phyloP scores from a whole-genome alignment of 2,888 invertebrate species.

The Melolontha melolontha region DNA sequence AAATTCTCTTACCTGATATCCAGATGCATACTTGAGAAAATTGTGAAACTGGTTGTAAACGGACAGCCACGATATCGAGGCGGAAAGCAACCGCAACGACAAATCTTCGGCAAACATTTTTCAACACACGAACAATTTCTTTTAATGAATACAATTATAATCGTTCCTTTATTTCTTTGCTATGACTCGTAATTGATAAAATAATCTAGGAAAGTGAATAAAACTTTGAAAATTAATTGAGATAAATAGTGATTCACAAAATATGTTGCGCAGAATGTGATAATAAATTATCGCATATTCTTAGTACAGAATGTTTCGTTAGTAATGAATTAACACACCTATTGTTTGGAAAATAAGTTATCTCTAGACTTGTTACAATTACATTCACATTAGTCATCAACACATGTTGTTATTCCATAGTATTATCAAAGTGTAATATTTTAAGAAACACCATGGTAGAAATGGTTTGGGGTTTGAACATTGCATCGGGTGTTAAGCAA shows the following conservation, averaged over 20 bases:
- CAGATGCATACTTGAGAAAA: constrained; percentile 4
- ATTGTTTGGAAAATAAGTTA: neutral
- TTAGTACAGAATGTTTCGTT: too few species aligned
- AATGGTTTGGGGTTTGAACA: too few species aligned
- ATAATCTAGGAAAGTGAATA: neutral
- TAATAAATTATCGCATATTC: neutral
- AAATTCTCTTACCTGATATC: constrained; percentile 4
- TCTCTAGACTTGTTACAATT: neutral
- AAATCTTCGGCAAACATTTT: constrained; percentile 16
- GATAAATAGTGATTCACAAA: constrained; percentile 11
- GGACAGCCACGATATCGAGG: constrained; percentile 8
- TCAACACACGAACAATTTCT: neutral
- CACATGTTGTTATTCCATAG: too few species aligned
- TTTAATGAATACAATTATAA: neutral
- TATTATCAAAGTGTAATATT: too few species aligned
- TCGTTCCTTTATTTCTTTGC: neutral
- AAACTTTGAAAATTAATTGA: neutral
- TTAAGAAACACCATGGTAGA: too few species aligned
- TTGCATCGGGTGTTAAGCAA: too few species aligned
- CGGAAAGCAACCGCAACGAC: constrained; percentile 15
- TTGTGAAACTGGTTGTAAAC: constrained; percentile 10
- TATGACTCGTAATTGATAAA: neutral
- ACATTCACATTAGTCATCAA: neutral
- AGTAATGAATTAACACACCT: neutral
- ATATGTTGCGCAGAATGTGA: neutral